Conservation (phyloP, 1,140 invertebrate species). For the Philopotamus ludificatus region DNA sequence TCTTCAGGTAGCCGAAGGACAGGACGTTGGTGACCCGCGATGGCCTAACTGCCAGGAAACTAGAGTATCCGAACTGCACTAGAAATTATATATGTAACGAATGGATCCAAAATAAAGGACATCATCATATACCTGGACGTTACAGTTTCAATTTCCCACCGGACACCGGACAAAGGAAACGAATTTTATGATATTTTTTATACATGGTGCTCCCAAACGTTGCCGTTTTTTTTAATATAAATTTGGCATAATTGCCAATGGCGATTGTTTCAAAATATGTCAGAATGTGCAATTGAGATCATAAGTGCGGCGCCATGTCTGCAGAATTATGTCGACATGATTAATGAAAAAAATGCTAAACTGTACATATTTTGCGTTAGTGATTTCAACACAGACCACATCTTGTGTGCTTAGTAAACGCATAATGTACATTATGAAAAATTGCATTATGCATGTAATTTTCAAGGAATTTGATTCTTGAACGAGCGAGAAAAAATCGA, state of each 20-base stretch:
- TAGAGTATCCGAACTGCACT: not conserved
- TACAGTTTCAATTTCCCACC: slow-evolving; percentile 6
- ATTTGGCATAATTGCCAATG: not conserved
- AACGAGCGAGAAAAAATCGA: too few species aligned
- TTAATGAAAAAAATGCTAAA: too few species aligned
- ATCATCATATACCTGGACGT: slow-evolving; percentile 4
- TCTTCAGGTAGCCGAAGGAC: not conserved
- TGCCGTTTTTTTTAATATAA: not conserved
- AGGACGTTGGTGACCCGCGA: not conserved
- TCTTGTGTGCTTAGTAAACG: too few species aligned
- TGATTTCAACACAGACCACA: too few species aligned
- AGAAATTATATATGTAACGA: slow-evolving; percentile 3
- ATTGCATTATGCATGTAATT: too few species aligned
- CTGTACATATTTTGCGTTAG: too few species aligned
- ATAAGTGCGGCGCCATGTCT: too few species aligned
- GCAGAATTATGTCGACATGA: too few species aligned
- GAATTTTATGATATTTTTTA: too few species aligned
- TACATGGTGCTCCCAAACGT: too few species aligned
- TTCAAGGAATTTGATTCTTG: too few species aligned
- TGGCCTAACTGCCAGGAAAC: not conserved
- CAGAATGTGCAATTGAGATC: not conserved
- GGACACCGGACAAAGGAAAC: not conserved
- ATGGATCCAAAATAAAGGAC: not conserved
- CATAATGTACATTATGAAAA: too few species aligned
- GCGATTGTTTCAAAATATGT: not conserved